Evolutionary conservation across 2,888 invertebrate species (phyloP).

Genomic region (Prosapia bicincta): DNA sequence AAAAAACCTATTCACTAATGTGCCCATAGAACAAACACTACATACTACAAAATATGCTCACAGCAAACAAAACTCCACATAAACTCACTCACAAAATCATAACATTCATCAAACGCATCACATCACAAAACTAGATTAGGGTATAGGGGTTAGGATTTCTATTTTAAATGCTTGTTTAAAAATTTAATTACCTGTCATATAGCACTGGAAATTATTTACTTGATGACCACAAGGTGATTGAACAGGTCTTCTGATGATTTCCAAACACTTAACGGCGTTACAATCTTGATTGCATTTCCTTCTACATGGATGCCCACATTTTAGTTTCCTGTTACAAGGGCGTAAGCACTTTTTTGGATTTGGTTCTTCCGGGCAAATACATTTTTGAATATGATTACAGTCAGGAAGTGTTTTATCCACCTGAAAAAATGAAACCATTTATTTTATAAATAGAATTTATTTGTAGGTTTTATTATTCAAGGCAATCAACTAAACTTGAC

Average conservation of each 20-base stretch:
- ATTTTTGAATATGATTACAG: not conserved
- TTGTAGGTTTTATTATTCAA: no score
- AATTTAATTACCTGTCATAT: not conserved
- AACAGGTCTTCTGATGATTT: not conserved
- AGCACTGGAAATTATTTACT: not conserved
- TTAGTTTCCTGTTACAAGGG: not conserved
- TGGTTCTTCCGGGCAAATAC: not conserved
- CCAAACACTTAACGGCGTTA: not conserved
- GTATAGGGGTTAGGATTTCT: no score
- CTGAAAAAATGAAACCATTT: not conserved
- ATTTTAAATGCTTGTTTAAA: no score
- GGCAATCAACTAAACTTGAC: no score
- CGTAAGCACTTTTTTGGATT: not conserved
- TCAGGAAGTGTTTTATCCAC: not conserved
- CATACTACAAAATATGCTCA: no score
- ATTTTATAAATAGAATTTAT: no score
- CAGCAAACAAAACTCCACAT: no score
- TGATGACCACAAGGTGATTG: not conserved
- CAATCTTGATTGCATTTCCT: not conserved
- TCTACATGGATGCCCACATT: conserved; percentile 11
- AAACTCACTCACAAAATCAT: no score
- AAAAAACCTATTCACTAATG: no score
- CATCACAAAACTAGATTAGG: no score
- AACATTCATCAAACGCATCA: no score
- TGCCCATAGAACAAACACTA: no score